Percentiles rank a stretch among this genome's conserved stretches.
These are phyloP conservation scores for Hassar affinis DNA, from an alignment of 2,113 vertebrate genomes.

Conservation along the genomic window DNA sequence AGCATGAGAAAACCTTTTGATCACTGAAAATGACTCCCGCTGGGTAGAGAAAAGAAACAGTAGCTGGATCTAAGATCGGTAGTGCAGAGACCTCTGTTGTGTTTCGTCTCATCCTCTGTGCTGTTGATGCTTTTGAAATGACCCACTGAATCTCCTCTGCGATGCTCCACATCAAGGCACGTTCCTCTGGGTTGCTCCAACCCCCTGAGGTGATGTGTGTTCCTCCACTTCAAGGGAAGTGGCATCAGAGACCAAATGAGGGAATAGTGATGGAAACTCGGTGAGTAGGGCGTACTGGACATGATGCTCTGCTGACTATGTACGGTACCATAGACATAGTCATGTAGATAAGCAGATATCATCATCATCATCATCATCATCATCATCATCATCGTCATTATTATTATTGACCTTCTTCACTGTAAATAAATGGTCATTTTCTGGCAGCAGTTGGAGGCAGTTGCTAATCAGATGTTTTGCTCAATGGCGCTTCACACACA, in stretches of 20 bases:
- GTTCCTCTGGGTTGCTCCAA: neutral
- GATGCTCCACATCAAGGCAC: too few species aligned
- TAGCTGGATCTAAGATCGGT: slow-evolving; percentile 6
- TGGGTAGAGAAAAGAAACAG: neutral
- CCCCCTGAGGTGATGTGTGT: neutral
- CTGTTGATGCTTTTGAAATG: slow-evolving; percentile 28
- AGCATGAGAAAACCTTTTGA: neutral
- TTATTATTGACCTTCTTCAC: too few species aligned
- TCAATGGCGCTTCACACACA: neutral
- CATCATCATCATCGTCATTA: too few species aligned
- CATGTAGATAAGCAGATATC: neutral
- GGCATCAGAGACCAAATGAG: neutral
- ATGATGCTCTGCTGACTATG: neutral
- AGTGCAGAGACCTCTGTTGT: slow-evolving; percentile 1
- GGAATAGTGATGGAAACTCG: neutral
- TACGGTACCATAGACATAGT: neutral
- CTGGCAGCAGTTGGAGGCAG: too few species aligned
- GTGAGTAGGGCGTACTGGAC: neutral
- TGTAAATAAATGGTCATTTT: too few species aligned
- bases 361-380: too few species aligned
- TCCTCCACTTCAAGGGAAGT: neutral
- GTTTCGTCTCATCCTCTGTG: slow-evolving; percentile 37
- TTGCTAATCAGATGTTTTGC: neutral
- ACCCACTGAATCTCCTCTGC: slow-evolving; percentile 8
- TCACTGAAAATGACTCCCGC: neutral